Conservation (phyloP, 2,113 vertebrate genomes). For the Apodemus sylvaticus region DNA sequence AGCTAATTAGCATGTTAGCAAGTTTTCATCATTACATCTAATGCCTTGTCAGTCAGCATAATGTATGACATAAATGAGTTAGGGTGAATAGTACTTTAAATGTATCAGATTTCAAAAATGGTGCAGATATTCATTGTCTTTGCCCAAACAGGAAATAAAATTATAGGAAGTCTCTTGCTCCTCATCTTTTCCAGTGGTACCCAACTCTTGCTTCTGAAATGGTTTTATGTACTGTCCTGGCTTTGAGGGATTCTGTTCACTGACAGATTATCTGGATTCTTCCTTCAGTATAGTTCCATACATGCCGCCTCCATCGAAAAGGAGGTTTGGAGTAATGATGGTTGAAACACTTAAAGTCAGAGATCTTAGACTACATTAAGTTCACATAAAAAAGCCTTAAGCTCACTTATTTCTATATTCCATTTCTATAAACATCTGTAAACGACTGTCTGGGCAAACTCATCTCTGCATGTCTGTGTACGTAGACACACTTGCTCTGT, state of each 20-base stretch:
- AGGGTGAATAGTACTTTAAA: slow-evolving; percentile 21
- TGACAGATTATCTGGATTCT: slow-evolving; percentile 19
- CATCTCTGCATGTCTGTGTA: neutral
- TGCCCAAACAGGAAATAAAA: neutral
- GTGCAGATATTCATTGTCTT: neutral
- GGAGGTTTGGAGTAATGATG: neutral
- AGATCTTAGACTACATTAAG: slow-evolving; percentile 4
- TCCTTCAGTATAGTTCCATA: neutral
- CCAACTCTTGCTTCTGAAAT: neutral
- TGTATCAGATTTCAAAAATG: slow-evolving; percentile 35
- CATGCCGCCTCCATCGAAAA: neutral
- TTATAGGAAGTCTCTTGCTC: neutral
- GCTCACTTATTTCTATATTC: neutral
- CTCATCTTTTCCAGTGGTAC: neutral
- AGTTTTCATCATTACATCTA: slow-evolving; percentile 44
- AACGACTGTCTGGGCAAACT: neutral
- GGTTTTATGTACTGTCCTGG: neutral
- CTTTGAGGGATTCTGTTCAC: neutral
- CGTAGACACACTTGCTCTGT: neutral
- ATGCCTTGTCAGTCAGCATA: slow-evolving; percentile 44
- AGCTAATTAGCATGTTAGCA: slow-evolving; percentile 53
- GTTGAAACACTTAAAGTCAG: slow-evolving; percentile 32
- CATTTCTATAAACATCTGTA: neutral
- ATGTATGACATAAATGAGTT: slow-evolving; percentile 48
- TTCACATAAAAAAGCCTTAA: neutral